These are phyloP conservation scores for Psilopsiagon aymara DNA, from an alignment of 2,113 vertebrate species.

Conservation along the genomic window DNA sequence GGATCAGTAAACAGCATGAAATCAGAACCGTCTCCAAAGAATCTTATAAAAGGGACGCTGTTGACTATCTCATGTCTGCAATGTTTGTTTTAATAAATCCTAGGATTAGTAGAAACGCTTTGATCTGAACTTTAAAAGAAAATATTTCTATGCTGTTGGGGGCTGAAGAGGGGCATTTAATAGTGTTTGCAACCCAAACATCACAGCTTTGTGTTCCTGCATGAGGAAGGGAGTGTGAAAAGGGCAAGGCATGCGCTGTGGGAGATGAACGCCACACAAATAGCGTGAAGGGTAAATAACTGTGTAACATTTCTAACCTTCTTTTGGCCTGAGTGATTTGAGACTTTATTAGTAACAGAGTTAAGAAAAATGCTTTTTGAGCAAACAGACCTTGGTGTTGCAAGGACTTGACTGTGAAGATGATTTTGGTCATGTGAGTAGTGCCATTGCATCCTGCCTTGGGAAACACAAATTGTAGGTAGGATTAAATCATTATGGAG, in stretches of 20 bases:
- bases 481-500: neutral
- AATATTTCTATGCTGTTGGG: slow-evolving; percentile 66
- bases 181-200: slow-evolving; percentile 64
- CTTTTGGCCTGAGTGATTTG: neutral
- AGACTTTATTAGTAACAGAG: neutral
- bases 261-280: slow-evolving; percentile 52
- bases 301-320: slow-evolving; percentile 22
- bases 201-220: slow-evolving; percentile 54
- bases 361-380: slow-evolving; percentile 32
- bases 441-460: neutral
- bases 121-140: slow-evolving; percentile 65
- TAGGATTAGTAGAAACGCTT: slow-evolving; percentile 67
- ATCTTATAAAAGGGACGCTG: slow-evolving; percentile 55
- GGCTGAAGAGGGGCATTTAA: slow-evolving; percentile 53
- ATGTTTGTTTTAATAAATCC: slow-evolving; percentile 67
- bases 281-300: slow-evolving; percentile 46
- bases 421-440: neutral
- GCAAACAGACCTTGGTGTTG: slow-evolving; percentile 10
- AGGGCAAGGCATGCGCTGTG: slow-evolving; percentile 21
- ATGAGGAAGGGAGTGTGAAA: slow-evolving; percentile 52
- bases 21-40: slow-evolving; percentile 56
- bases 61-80: slow-evolving; percentile 55
- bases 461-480: neutral
- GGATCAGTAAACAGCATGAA: slow-evolving; percentile 50
- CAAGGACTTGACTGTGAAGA: slow-evolving; percentile 15